A percentile compares a stretch with the other conserved stretches of the same genome.
phyloP scores from a whole-genome alignment of 1,140 invertebrate genomes.

The Trachymyrmex cornetzi region DNA sequence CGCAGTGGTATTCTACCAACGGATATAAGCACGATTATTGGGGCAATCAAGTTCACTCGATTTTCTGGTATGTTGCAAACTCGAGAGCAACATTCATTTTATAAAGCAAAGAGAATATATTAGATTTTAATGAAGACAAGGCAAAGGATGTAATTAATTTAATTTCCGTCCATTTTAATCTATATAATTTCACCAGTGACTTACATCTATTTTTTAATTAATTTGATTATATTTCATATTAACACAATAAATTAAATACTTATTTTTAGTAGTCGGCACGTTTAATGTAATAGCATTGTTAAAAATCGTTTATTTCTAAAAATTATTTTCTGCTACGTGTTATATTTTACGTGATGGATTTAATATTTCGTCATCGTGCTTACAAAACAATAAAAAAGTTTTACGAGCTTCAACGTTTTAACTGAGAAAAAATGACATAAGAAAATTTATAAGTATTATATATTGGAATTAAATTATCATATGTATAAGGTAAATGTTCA shows the following conservation, averaged over 20 bases:
- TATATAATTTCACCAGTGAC: not conserved
- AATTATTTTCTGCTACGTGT: not conserved
- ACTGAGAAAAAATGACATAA: not conserved
- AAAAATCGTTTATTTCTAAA: slow-evolving; percentile 10
- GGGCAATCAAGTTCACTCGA: slow-evolving; percentile 1
- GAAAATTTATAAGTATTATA: slow-evolving; percentile 3
- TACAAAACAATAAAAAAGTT: slow-evolving; percentile 20
- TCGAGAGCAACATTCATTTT: not conserved
- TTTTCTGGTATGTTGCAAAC: slow-evolving; percentile 2
- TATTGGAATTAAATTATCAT: slow-evolving; percentile 16
- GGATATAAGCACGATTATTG: not conserved
- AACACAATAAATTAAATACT: not conserved
- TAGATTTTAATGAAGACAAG: slow-evolving; percentile 24
- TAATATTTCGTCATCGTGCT: not conserved
- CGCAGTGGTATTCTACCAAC: not conserved
- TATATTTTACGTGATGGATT: not conserved
- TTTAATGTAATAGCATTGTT: slow-evolving; percentile 4
- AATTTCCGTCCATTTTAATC: not conserved
- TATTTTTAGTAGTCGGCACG: not conserved
- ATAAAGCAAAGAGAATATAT: slow-evolving; percentile 17
- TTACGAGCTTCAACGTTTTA: not conserved
- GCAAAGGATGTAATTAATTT: slow-evolving; percentile 17
- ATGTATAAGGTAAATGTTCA: not conserved
- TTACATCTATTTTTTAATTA: slow-evolving; percentile 10
- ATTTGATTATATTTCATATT: not conserved